Percentiles rank a stretch among this genome's conserved stretches.
These are phyloP conservation scores for Hippasteria phrygiana DNA, from an alignment of 53 echinoderm and acorn worm species.

Conservation along the genomic window DNA sequence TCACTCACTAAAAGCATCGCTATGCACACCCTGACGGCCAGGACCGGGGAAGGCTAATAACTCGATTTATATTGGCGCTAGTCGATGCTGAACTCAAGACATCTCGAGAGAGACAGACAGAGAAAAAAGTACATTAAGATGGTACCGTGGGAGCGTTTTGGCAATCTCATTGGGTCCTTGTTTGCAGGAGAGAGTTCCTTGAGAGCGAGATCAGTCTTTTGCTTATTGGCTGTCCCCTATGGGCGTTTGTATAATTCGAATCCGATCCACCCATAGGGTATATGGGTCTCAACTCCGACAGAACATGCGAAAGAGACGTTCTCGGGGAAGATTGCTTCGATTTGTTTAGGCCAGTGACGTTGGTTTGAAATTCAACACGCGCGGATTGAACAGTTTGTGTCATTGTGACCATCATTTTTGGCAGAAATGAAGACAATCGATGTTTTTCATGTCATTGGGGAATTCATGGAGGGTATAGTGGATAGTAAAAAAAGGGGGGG, in stretches of 20 bases:
- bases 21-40: background rate
- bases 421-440: background rate
- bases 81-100: background rate
- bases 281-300: background rate
- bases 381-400: background rate
- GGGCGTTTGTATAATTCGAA: slow-evolving; percentile 52
- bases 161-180: slow-evolving; percentile 1
- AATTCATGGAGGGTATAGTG: background rate
- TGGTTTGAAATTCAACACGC: background rate
- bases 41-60: slow-evolving; percentile 15
- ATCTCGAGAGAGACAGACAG: background rate
- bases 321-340: no score
- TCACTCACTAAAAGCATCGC: background rate
- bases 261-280: slow-evolving; percentile 34
- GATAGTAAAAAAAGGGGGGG: no score
- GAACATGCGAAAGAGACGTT: no score
- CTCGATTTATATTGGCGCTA: slow-evolving; percentile 38
- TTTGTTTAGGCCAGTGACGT: background rate
- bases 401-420: background rate
- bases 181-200: slow-evolving; percentile 47
- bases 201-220: slow-evolving; percentile 48
- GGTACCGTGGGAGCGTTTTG: slow-evolving; percentile 4
- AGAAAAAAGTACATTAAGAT: background rate
- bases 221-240: slow-evolving; percentile 39
- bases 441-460: background rate